Base-by-base conservation (phyloP, 2,113 vertebrate species). In the Hymenochirus boettgeri region DNA sequence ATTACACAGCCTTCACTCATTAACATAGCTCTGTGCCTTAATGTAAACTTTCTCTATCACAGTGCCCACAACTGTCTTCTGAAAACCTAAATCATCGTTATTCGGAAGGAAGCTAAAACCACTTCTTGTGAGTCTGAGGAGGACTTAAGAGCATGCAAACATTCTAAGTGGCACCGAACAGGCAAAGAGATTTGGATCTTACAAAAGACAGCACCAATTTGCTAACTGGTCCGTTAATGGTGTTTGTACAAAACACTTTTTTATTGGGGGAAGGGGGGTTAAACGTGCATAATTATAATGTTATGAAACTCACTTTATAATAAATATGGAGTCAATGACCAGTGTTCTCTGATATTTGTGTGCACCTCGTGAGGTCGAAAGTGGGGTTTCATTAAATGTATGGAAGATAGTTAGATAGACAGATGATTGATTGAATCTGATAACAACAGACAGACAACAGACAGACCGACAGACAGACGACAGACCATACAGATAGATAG, bases 1-100 rank as follows among this genome's bases (percentile, higher is more conserved):
- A 69, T 69, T 52, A 45, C 56, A 59, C 24, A 31, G 31, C n/a
- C 42, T 69, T 35, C 52, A 31, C 31, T 58, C 31, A 59, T 58
- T 66, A 58, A 31, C 23, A 17, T 47, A 31, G 33, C 23, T 17
- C n/a, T 69, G 64, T 46, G 46, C n/a, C 11, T 66, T 24, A 69
- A 69, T 69, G 35, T 22, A 47, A 13, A 13, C 21, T 39, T 53
- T 60, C 47, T 59, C 18, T 12, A 57, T 33, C 22, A 39, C 45
- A 48, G 45, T 22, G 26, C 26, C 39, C 31, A 25, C n/a, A 22
- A 29, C 21, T n/a, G 19, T 4, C 6, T 39, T 42, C 31, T 42
- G 50, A 4, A 65, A 45, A 57, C 45, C 25, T 50, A 57, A 65
- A 65, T 57, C 63, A 57, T 23, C 21, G 4, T 48, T 23, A 48